Evolutionary conservation across 2,113 vertebrate genomes (phyloP), one percentile per base, ranked within the genome.

Genomic region (Herpetotheres cachinnans): DNA sequence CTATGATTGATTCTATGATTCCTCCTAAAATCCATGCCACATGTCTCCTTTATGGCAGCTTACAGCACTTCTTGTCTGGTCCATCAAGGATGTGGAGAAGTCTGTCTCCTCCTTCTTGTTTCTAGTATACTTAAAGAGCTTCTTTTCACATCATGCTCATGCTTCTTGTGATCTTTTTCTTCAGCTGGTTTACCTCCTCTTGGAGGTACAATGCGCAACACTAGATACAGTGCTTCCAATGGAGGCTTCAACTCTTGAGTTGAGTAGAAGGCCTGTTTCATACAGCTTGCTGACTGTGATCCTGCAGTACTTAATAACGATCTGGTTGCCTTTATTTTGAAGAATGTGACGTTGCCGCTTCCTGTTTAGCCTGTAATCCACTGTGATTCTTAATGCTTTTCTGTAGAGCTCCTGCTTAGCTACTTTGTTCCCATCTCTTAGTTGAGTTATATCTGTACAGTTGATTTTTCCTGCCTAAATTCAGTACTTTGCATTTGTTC

Each of bases 221-320:
- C 19, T 27, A 61, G 25, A 16, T 74, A 11, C 27, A 17, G 18
- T 55, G 58, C 15, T 73, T 61, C 9, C n/a, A 54, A 25, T 32
- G 25, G 46, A 66, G 36, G 29, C 18, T 17, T 88, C 38, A 59
- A 2, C 50, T 52, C 34, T 42, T 42, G 50, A 71, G 79, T 52
- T 24, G n/a, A 36, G 25, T 59, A 22, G 36, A 29, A 40, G 30
- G 26, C 46, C 67, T 47, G 47, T 67, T 79, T 84, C 46, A 17
- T 42, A 25, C 0, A 4, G 19, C 26, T 82, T 36, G 15, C 40
- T 82, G 62, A 20, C 40, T 65, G 6, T 42, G 44, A 49, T 79
- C n/a, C 27, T 55, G 25, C 46, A 44, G 49, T 79, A 49, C 18
- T 49, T 36, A 2, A 2, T 0, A 52, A 59, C 27, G 22, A 3